phyloP scores from a whole-genome alignment of 2,888 invertebrate species.

The Gasteruption jaculator region DNA sequence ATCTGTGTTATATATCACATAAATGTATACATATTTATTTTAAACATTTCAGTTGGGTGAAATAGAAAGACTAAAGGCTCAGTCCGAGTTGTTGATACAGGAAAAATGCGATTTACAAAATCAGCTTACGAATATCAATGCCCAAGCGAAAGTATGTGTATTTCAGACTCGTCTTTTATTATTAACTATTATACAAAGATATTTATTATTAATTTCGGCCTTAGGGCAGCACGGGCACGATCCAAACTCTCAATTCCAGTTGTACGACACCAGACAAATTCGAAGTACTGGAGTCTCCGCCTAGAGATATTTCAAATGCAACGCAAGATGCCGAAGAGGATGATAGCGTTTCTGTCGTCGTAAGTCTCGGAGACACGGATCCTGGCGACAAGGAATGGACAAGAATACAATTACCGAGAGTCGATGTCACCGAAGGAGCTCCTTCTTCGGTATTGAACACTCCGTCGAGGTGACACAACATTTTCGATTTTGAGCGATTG shows the following conservation, averaged over 20 bases:
- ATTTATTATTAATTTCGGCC: conserved; percentile 16
- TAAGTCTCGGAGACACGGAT: conserved; percentile 45
- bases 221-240: conserved; percentile 33
- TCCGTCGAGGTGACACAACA: conserved; percentile 24
- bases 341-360: conserved; percentile 42
- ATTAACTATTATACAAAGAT: conserved; percentile 4
- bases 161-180: conserved; percentile 1
- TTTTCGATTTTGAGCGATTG: conserved; percentile 27
- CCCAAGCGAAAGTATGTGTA: conserved; percentile 26
- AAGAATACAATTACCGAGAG: conserved; percentile 43
- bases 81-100: conserved; percentile 55
- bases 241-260: conserved; percentile 39
- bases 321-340: conserved; percentile 42
- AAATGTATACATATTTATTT: conserved; percentile 6
- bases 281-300: conserved; percentile 42
- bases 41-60: conserved; percentile 50
- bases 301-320: conserved; percentile 30
- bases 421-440: conserved; percentile 35
- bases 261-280: conserved; percentile 48
- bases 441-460: too few relatives aligned
- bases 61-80: conserved; percentile 57
- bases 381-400: conserved; percentile 52
- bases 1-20: neutral
- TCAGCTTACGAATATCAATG: conserved; percentile 30
- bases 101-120: conserved; percentile 60